Conservation (phyloP, 2,888 invertebrate species). For the Lydus trimaculatus region DNA sequence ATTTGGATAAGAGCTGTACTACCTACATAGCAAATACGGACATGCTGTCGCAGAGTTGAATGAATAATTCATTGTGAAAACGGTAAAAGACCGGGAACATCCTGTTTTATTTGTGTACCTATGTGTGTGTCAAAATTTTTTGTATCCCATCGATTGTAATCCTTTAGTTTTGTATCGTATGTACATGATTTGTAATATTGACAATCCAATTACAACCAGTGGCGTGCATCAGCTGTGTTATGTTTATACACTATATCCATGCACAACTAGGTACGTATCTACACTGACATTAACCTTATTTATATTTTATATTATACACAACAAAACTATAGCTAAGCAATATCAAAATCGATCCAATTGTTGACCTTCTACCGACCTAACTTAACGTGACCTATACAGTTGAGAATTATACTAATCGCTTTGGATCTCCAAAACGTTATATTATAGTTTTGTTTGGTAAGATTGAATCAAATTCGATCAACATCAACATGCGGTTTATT, state of each 20-base stretch:
- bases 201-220: neutral
- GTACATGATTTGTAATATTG: neutral
- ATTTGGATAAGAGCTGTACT: neutral
- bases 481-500: constrained; percentile 14
- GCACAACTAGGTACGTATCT: neutral
- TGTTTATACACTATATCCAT: neutral
- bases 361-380: constrained; percentile 23
- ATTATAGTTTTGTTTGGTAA: neutral
- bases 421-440: constrained; percentile 11
- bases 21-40: neutral
- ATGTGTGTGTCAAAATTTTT: too few relatives aligned
- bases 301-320: constrained; percentile 1
- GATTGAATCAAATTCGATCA: constrained; percentile 11
- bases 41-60: neutral
- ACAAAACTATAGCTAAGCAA: constrained; percentile 7
- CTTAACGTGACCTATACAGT: constrained; percentile 19
- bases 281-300: constrained; percentile 6
- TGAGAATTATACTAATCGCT: constrained; percentile 19
- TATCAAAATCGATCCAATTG: constrained; percentile 17
- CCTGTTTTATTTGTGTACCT: neutral
- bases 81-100: neutral
- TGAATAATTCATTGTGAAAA: neutral
- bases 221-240: neutral
- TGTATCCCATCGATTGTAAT: neutral
- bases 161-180: neutral